A percentile compares a stretch with the other conserved stretches of the same genome.
phyloP scores from a whole-genome alignment of 1,140 invertebrate genomes.

The Colletes latitarsis region DNA sequence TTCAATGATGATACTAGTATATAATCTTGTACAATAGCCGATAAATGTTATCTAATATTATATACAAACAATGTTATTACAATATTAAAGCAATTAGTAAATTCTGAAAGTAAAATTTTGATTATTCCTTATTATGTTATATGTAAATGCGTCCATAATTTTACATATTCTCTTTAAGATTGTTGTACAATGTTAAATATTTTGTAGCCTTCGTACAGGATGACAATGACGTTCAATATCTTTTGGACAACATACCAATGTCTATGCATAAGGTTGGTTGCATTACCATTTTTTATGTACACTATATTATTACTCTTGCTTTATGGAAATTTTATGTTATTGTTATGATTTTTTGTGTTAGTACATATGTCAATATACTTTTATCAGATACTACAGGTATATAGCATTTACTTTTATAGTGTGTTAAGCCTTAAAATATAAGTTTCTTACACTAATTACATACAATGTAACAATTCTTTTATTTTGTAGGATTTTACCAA shows the following conservation, averaged over 20 bases:
- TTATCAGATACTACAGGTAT: too few species aligned
- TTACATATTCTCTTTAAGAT: slow-evolving; percentile 20
- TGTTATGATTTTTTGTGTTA: too few species aligned
- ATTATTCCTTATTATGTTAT: slow-evolving; percentile 11
- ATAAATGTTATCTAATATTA: background rate
- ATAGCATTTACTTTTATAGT: too few species aligned
- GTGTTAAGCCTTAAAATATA: background rate
- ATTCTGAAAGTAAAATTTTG: background rate
- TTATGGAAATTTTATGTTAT: background rate
- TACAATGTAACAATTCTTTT: slow-evolving; percentile 24
- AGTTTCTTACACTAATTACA: background rate
- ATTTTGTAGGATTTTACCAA: slow-evolving; percentile 70
- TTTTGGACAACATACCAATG: slow-evolving; percentile 84
- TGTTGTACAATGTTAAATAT: slow-evolving; percentile 36
- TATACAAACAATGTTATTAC: background rate
- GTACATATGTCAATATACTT: too few species aligned
- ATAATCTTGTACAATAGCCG: background rate
- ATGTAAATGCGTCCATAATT: slow-evolving; percentile 21
- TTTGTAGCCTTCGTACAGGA: slow-evolving; percentile 86
- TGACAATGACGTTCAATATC: slow-evolving; percentile 86
- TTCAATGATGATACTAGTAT: background rate
- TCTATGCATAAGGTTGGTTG: slow-evolving; percentile 82
- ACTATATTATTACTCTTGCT: background rate
- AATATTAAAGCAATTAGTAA: background rate
- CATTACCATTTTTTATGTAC: background rate